Conservation (phyloP, 1,140 invertebrate genomes). For the Eumaeus atala region DNA sequence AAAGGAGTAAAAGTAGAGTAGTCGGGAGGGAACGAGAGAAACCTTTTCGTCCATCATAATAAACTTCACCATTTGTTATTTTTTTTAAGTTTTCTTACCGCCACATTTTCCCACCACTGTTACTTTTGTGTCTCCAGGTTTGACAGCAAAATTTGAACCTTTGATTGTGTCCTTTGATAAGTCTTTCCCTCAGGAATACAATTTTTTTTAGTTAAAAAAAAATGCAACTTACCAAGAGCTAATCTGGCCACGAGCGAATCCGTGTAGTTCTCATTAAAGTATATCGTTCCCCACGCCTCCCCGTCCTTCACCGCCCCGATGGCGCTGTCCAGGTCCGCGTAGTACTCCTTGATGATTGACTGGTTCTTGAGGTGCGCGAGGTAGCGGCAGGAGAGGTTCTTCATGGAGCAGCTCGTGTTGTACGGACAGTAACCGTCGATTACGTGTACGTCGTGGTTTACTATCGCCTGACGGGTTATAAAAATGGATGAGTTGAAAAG, state of each 20-base stretch:
- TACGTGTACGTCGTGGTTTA: constrained; percentile 86
- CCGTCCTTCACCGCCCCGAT: constrained; percentile 82
- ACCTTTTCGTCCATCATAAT: too few species aligned
- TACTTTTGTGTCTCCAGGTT: too few species aligned
- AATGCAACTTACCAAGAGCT: constrained; percentile 70
- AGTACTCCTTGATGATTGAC: constrained; percentile 81
- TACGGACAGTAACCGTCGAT: constrained; percentile 70
- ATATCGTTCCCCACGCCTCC: constrained; percentile 88
- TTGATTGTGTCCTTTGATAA: too few species aligned
- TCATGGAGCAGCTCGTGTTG: constrained; percentile 79
- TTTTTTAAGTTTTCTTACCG: too few species aligned
- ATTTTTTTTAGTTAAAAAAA: constrained; percentile 7
- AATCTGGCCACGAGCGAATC: constrained; percentile 84
- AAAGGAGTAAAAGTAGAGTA: too few species aligned
- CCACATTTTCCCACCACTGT: too few species aligned
- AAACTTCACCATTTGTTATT: too few species aligned
- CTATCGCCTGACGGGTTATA: constrained; percentile 77
- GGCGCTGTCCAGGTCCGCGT: constrained; percentile 79
- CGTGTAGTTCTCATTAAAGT: constrained; percentile 91
- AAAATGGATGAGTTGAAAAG: background rate
- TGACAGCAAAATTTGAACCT: too few species aligned
- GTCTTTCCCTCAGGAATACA: too few species aligned
- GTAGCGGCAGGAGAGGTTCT: constrained; percentile 68
- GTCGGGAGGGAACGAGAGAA: too few species aligned
- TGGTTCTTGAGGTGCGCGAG: constrained; percentile 62